Evolutionary conservation across 2,113 vertebrate genomes (phyloP).

Genomic region (Capreolus pygargus): DNA sequence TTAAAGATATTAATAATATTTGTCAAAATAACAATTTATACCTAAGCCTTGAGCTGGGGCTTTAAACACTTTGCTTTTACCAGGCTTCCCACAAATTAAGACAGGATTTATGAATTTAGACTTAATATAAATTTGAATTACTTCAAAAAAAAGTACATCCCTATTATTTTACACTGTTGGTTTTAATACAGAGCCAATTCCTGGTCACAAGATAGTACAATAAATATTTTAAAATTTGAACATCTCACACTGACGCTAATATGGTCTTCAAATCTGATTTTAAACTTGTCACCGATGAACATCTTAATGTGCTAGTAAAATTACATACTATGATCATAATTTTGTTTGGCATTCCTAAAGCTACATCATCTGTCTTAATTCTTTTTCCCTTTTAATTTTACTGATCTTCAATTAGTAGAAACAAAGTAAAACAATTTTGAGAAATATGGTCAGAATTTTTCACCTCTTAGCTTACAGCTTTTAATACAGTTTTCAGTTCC

Average conservation of each 20-base stretch:
- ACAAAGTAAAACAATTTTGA: constrained; percentile 63
- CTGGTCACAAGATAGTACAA: neutral
- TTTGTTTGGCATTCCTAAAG: constrained; percentile 71
- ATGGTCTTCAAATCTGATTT: neutral
- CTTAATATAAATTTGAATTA: constrained; percentile 38
- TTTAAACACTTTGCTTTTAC: neutral
- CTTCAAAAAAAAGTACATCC: neutral
- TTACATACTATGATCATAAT: constrained; percentile 39
- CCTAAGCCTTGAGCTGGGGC: neutral
- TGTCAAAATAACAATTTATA: constrained; percentile 44
- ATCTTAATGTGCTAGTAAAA: neutral
- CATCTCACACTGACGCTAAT: neutral
- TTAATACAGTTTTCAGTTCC: constrained; percentile 73
- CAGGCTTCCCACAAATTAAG: neutral
- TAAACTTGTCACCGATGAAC: neutral
- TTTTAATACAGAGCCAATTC: constrained; percentile 9
- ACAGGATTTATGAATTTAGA: constrained; percentile 14
- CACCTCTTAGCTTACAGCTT: constrained; percentile 64
- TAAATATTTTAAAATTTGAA: constrained; percentile 4
- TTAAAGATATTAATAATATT: constrained; percentile 51
- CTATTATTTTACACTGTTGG: constrained; percentile 1
- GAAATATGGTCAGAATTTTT: constrained; percentile 57
- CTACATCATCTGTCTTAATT: constrained; percentile 39
- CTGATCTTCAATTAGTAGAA: constrained; percentile 33
- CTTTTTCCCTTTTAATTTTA: constrained; percentile 28